phyloP scores from a whole-genome alignment of 2,888 invertebrate genomes.

The Drosophila sordidula region DNA sequence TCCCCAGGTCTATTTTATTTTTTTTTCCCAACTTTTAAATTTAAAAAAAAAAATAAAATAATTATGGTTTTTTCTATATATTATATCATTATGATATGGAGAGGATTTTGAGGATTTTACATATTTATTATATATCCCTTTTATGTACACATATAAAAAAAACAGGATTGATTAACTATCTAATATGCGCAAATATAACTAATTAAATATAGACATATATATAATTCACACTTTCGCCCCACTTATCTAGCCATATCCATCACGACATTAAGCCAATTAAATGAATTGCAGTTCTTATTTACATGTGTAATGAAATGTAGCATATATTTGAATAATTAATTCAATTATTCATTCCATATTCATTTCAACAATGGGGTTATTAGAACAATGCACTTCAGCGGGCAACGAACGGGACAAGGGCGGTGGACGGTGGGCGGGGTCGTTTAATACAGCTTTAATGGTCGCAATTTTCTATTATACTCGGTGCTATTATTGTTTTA shows the following conservation, averaged over 20 bases:
- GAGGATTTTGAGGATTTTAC: too few relatives aligned
- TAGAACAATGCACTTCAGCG: constrained; percentile 32
- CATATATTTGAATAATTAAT: constrained; percentile 60
- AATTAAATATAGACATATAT: neutral
- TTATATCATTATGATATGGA: too few relatives aligned
- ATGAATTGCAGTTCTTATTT: constrained; percentile 29
- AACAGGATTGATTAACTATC: neutral
- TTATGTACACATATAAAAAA: too few relatives aligned
- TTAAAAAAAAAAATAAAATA: too few relatives aligned
- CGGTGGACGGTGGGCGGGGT: neutral
- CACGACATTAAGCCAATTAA: neutral
- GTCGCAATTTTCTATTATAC: neutral
- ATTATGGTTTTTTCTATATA: too few relatives aligned
- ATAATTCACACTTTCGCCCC: neutral
- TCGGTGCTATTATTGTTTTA: constrained; percentile 7
- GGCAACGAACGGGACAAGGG: neutral
- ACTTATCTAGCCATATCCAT: neutral
- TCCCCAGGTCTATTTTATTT: too few relatives aligned
- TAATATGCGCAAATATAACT: constrained; percentile 2
- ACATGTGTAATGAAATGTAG: constrained; percentile 49
- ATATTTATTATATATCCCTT: too few relatives aligned
- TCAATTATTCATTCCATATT: constrained; percentile 3
- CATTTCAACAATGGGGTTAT: constrained; percentile 45
- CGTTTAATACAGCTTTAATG: constrained; percentile 10
- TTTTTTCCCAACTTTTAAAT: too few relatives aligned